Conservation (phyloP, 2,113 vertebrate genomes). For the Agapornis roseicollis region DNA sequence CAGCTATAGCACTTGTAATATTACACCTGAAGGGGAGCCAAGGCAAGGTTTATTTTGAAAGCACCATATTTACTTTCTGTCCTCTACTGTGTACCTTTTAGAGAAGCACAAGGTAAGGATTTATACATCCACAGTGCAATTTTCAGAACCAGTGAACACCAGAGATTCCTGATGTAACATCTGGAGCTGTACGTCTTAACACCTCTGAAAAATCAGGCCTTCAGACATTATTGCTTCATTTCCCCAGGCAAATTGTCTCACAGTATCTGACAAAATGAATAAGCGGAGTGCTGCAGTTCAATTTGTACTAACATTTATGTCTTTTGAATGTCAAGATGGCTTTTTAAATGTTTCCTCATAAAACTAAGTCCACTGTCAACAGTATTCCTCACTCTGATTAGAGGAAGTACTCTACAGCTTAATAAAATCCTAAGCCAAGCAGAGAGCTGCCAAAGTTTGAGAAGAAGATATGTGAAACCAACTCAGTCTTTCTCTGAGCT, state of each 20-base stretch:
- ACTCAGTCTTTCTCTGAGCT: background rate
- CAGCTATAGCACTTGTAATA: background rate
- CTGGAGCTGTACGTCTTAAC: constrained; percentile 12
- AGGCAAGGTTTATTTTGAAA: background rate
- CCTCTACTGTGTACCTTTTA: background rate
- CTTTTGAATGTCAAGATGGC: constrained; percentile 45
- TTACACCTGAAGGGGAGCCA: background rate
- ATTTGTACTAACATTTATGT: constrained; percentile 54
- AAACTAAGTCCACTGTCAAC: constrained; percentile 57
- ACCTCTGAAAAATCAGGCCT: constrained; percentile 32
- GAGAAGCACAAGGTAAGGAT: background rate
- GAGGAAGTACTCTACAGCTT: constrained; percentile 4
- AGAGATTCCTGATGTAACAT: background rate
- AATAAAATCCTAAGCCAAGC: constrained; percentile 27
- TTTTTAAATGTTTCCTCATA: constrained; percentile 52
- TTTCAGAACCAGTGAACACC: background rate
- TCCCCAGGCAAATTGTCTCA: constrained; percentile 39
- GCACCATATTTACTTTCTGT: background rate
- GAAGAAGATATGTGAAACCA: background rate
- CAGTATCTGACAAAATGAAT: constrained; percentile 38
- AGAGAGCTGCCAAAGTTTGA: background rate
- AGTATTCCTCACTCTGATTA: constrained; percentile 24
- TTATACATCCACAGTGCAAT: background rate
- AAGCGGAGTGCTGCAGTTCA: background rate
- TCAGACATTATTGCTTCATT: constrained; percentile 46